Evolutionary conservation across 1,140 invertebrate species (phyloP).

Genomic region (Mamestra configurata): DNA sequence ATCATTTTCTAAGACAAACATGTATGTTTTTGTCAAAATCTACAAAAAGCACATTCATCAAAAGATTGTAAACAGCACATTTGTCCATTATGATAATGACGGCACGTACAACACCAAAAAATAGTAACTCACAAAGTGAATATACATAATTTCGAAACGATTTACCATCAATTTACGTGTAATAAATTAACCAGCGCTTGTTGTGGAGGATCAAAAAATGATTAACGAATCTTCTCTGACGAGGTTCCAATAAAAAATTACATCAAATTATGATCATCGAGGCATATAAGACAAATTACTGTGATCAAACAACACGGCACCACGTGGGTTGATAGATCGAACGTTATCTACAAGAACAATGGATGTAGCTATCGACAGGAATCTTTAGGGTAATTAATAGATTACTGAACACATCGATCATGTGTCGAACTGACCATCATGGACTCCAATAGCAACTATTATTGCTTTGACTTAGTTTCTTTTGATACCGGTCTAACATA

Average conservation of each 20-base stretch:
- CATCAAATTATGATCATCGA: constrained; percentile 67
- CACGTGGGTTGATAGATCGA: constrained; percentile 81
- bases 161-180: constrained; percentile 42
- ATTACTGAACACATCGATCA: constrained; percentile 78
- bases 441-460: constrained; percentile 21
- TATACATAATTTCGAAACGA: constrained; percentile 35
- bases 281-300: constrained; percentile 80
- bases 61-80: neutral
- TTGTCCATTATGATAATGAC: neutral
- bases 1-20: neutral
- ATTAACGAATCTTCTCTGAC: constrained; percentile 42
- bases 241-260: constrained; percentile 51
- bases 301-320: constrained; percentile 74
- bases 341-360: constrained; percentile 75
- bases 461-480: constrained; percentile 18
- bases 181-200: constrained; percentile 31
- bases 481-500: constrained; percentile 30
- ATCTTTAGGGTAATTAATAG: constrained; percentile 83
- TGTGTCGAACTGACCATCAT: constrained; percentile 52
- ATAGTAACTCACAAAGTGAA: neutral
- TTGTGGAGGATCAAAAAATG: constrained; percentile 37
- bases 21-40: neutral
- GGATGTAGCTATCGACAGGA: constrained; percentile 73
- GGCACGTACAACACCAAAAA: constrained; percentile 9
- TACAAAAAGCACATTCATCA: neutral